phyloP scores from a whole-genome alignment of 2,797 vertebrate species.

The Manis pentadactyla region DNA sequence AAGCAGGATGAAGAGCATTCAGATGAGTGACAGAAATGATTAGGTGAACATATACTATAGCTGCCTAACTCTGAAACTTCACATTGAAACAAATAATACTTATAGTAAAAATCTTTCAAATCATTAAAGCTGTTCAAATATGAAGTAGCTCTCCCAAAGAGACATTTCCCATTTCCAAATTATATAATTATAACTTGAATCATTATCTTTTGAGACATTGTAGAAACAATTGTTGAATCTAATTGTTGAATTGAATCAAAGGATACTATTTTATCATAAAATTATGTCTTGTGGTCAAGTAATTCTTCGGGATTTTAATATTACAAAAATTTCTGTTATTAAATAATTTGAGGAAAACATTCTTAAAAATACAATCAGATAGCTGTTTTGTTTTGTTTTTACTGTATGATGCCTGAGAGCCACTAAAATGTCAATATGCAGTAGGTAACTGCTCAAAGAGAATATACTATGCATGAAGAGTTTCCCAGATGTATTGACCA shows the following conservation, averaged over 20 bases:
- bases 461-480: not conserved
- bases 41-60: not conserved
- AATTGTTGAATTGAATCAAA: not conserved
- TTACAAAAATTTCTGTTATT: not conserved
- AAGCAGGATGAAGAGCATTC: not conserved
- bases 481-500: not conserved
- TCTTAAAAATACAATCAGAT: conserved; percentile 1
- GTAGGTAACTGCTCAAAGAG: not conserved
- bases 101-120: not conserved
- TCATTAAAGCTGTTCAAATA: not conserved
- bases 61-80: not conserved
- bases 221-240: not conserved
- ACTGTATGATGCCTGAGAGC: not conserved
- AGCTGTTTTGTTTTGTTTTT: not conserved
- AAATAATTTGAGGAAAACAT: not conserved
- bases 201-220: not conserved
- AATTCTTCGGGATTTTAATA: not conserved
- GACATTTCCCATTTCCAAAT: conserved; percentile 48
- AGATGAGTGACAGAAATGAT: not conserved
- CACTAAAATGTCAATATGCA: not conserved
- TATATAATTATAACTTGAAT: not conserved
- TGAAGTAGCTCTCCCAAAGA: not conserved
- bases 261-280: conserved; percentile 13
- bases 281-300: not conserved
- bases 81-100: not conserved